phyloP scores from a whole-genome alignment of 2,888 invertebrate genomes.

The Blastobasis adustella region DNA sequence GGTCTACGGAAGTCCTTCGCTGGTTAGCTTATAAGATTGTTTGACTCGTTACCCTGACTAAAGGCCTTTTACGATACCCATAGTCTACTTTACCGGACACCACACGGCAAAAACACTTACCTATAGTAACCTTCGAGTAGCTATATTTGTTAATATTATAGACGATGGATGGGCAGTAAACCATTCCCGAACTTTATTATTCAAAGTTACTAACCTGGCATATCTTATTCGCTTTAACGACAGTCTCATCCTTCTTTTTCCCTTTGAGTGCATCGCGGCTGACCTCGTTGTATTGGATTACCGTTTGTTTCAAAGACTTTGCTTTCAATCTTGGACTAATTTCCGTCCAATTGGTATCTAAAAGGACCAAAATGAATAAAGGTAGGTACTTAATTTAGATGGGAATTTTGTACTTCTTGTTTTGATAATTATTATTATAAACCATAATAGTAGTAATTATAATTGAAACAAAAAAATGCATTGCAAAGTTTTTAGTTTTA shows the following conservation, averaged over 20 bases:
- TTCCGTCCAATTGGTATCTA: conserved; percentile 54
- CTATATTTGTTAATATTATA: too few relatives aligned
- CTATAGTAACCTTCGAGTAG: too few relatives aligned
- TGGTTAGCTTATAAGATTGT: too few relatives aligned
- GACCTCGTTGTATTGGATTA: conserved; percentile 53
- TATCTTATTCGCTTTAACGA: conserved; percentile 56
- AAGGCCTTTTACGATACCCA: too few relatives aligned
- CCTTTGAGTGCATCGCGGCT: conserved; percentile 59
- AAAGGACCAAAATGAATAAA: neutral
- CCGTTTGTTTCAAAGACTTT: conserved; percentile 52
- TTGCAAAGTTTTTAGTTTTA: neutral
- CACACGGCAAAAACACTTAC: too few relatives aligned
- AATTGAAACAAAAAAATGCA: neutral
- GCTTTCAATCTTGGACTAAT: conserved; percentile 48
- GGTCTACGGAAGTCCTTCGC: too few relatives aligned
- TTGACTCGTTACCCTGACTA: too few relatives aligned
- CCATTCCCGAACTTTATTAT: too few relatives aligned
- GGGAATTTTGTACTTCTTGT: neutral
- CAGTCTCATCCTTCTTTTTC: conserved; percentile 63
- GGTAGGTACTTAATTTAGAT: neutral
- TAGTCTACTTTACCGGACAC: too few relatives aligned
- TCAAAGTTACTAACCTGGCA: conserved; percentile 51
- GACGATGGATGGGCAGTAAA: too few relatives aligned
- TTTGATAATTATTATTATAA: neutral
- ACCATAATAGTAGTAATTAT: neutral